Percentiles rank a stretch among this genome's conserved stretches.
Conservation (phyloP, 2,113 vertebrate species). For the Gadus chalcogrammus region DNA sequence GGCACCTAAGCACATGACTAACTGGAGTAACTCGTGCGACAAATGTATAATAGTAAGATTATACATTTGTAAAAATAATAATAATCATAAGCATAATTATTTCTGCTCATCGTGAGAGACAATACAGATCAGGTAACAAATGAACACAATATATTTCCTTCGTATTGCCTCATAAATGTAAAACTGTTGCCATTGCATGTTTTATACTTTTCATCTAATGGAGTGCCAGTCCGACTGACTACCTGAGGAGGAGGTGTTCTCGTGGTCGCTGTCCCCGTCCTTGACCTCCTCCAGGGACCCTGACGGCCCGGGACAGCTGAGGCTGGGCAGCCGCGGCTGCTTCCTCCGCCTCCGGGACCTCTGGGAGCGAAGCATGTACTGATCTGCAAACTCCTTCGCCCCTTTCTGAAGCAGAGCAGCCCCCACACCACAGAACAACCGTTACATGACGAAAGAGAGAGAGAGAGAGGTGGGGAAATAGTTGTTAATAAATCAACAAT, state of each 20-base stretch:
- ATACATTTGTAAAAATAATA: too few species aligned
- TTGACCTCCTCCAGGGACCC: slow-evolving; percentile 76
- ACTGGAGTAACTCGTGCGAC: too few species aligned
- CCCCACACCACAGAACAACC: too few species aligned
- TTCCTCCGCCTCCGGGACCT: slow-evolving; percentile 81
- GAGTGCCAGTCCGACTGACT: background rate
- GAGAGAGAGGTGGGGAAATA: background rate
- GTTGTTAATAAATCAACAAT: too few species aligned
- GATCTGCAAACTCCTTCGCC: slow-evolving; percentile 92
- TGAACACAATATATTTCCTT: background rate
- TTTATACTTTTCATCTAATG: background rate
- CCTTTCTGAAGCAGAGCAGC: slow-evolving; percentile 81
- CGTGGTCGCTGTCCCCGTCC: slow-evolving; percentile 90
- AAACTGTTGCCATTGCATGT: background rate
- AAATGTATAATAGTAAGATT: too few species aligned
- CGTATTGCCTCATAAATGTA: too few species aligned
- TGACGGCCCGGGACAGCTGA: slow-evolving; percentile 75
- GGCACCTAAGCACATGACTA: too few species aligned
- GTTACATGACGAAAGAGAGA: background rate
- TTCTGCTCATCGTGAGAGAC: too few species aligned
- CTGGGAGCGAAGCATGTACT: slow-evolving; percentile 87
- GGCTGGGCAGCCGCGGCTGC: slow-evolving; percentile 72
- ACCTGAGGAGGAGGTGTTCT: slow-evolving; percentile 97
- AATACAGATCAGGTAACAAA: too few species aligned
- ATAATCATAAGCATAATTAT: too few species aligned